These are phyloP conservation scores for Strigamia transsilvanica DNA, from an alignment of 2,888 invertebrate species.

Conservation along the genomic window DNA sequence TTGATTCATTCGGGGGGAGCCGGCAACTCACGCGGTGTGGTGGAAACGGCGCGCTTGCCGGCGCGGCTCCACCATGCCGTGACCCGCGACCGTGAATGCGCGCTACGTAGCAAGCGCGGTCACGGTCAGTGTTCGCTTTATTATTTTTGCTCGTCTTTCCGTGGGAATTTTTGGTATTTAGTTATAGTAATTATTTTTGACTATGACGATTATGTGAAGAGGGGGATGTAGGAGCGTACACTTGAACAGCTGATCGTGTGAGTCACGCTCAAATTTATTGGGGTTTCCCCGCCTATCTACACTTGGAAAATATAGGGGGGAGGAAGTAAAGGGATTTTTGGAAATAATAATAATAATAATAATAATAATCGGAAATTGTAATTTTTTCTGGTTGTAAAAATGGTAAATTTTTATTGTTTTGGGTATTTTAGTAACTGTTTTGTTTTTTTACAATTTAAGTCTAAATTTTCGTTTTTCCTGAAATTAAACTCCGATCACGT, in stretches of 20 bases:
- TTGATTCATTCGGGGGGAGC: conserved; percentile 21
- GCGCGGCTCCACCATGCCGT: conserved; percentile 7
- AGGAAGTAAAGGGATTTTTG: background rate
- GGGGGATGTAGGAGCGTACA: background rate
- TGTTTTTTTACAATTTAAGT: no score
- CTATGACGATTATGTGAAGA: conserved; percentile 15
- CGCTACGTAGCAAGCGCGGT: background rate
- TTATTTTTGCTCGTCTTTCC: background rate
- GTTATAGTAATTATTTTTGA: background rate
- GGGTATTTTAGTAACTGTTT: no score
- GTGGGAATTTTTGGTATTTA: background rate
- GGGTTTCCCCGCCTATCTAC: conserved; percentile 21
- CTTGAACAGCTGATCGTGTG: background rate
- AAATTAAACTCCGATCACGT: no score
- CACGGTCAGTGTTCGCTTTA: background rate
- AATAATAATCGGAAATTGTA: no score
- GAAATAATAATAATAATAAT: no score
- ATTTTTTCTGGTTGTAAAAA: background rate
- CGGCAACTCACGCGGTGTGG: background rate
- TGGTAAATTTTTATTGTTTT: background rate
- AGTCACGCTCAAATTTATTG: conserved; percentile 9
- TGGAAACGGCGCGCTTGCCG: background rate
- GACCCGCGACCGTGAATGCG: conserved; percentile 26
- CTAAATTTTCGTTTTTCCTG: no score
- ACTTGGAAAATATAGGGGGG: conserved; percentile 5